Conservation (phyloP, 2,797 vertebrate genomes). For the Gymnodraco acuticeps region DNA sequence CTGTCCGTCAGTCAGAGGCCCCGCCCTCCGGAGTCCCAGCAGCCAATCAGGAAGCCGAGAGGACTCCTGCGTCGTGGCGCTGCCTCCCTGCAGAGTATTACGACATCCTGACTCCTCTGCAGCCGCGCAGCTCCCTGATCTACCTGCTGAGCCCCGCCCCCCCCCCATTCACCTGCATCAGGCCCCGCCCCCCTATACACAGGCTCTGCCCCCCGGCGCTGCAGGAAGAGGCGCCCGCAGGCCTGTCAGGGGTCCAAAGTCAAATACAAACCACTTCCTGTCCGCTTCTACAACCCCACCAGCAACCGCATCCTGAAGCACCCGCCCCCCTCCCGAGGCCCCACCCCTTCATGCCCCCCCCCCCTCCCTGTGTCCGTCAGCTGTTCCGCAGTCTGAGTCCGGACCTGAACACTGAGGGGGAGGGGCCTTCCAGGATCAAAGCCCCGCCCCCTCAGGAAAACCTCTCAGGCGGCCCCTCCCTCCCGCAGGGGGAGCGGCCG, state of each 20-base stretch:
- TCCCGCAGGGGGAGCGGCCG: conserved; percentile 35
- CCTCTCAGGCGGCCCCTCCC: conserved; percentile 24
- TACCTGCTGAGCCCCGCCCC: conserved; percentile 86
- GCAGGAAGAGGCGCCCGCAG: conserved; percentile 79
- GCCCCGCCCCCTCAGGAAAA: conserved; percentile 16
- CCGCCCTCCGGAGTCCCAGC: background rate
- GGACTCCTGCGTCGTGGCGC: conserved; percentile 83
- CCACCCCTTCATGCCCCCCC: conserved; percentile 63
- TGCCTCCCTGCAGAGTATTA: conserved; percentile 84
- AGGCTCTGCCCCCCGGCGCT: conserved; percentile 40
- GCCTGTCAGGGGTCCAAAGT: conserved; percentile 82
- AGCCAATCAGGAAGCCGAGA: conserved; percentile 68
- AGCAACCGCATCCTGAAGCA: conserved; percentile 87
- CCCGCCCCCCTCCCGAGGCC: conserved; percentile 65
- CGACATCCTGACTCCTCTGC: conserved; percentile 87
- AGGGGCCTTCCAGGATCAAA: conserved; percentile 58
- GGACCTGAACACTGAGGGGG: conserved; percentile 82
- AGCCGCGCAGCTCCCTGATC: conserved; percentile 87
- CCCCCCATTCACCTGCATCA: conserved; percentile 67
- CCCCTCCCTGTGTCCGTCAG: conserved; percentile 85
- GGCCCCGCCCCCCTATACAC: conserved; percentile 36
- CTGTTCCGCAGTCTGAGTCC: conserved; percentile 88
- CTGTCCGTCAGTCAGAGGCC: conserved; percentile 78
- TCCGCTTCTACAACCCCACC: conserved; percentile 87
- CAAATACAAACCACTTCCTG: conserved; percentile 88